These are phyloP conservation scores for Stegostoma tigrinum DNA, from an alignment of 2,113 vertebrate genomes.

Conservation along the genomic window DNA sequence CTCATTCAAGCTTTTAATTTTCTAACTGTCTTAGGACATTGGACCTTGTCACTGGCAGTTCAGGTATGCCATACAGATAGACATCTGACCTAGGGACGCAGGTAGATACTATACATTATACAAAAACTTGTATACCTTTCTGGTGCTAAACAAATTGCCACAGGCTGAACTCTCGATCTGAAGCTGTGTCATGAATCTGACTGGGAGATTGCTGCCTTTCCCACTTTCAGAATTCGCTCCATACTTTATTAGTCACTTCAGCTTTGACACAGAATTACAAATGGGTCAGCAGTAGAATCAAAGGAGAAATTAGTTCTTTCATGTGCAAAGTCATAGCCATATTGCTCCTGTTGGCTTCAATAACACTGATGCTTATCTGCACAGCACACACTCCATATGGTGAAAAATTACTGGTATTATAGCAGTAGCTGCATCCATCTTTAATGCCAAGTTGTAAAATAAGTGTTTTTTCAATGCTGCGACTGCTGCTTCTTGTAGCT, in stretches of 20 bases:
- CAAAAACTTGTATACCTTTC: background rate
- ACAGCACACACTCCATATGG: background rate
- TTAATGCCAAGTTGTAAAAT: background rate
- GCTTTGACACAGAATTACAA: background rate
- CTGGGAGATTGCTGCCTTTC: background rate
- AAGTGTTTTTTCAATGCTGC: background rate
- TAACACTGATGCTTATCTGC: background rate
- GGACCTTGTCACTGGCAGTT: background rate
- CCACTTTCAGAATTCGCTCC: background rate
- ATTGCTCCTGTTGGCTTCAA: background rate
- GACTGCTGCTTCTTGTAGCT: too few relatives aligned
- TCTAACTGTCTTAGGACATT: too few relatives aligned
- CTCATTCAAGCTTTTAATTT: background rate
- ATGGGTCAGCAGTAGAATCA: background rate
- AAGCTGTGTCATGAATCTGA: background rate
- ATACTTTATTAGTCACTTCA: background rate
- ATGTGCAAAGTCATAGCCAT: background rate
- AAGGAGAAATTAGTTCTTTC: background rate
- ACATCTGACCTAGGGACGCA: background rate
- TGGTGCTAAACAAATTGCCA: background rate
- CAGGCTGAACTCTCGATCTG: background rate
- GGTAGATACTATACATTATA: background rate
- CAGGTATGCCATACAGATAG: background rate
- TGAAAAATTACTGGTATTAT: background rate
- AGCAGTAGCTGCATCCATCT: background rate